A percentile compares a stretch with the other conserved stretches of the same genome.
These are phyloP conservation scores for Gadopsis marmoratus DNA, from an alignment of 2,797 vertebrate species.

Conservation along the genomic window DNA sequence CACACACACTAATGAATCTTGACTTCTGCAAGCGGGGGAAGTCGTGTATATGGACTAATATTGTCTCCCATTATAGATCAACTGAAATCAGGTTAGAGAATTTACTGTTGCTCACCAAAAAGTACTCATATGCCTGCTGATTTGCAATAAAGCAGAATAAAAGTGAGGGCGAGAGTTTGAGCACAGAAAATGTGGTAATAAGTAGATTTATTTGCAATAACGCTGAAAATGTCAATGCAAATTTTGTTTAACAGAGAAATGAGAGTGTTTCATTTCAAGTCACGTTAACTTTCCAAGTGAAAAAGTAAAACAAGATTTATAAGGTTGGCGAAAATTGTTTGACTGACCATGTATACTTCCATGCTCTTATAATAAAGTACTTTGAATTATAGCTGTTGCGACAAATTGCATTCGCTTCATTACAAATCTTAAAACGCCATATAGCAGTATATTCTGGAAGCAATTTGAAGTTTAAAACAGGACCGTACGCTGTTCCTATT, in stretches of 20 bases:
- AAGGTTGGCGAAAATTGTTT: not conserved
- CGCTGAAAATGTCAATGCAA: constrained; percentile 45
- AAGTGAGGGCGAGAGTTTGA: constrained; percentile 4
- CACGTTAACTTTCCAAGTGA: constrained; percentile 9
- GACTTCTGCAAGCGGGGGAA: constrained; percentile 16
- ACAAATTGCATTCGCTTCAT: constrained; percentile 30
- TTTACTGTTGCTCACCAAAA: constrained; percentile 41
- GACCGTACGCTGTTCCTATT: constrained; percentile 38
- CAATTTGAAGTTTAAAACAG: constrained; percentile 41
- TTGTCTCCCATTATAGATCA: constrained; percentile 43
- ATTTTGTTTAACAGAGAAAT: constrained; percentile 31
- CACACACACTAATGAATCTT: constrained; percentile 33
- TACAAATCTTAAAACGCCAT: constrained; percentile 29
- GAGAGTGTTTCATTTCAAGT: constrained; percentile 23
- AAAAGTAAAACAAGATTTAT: not conserved
- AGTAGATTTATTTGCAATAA: constrained; percentile 53
- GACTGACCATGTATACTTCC: not conserved
- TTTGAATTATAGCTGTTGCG: constrained; percentile 15
- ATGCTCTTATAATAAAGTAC: constrained; percentile 16
- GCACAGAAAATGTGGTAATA: constrained; percentile 16
- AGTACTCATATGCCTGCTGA: constrained; percentile 22
- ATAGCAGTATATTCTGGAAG: constrained; percentile 23
- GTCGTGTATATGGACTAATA: constrained; percentile 19
- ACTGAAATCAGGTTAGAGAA: constrained; percentile 52
- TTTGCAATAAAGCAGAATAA: constrained; percentile 46